Evolutionary conservation across 2,113 vertebrate genomes (phyloP).

Genomic region (Pterocles gutturalis): DNA sequence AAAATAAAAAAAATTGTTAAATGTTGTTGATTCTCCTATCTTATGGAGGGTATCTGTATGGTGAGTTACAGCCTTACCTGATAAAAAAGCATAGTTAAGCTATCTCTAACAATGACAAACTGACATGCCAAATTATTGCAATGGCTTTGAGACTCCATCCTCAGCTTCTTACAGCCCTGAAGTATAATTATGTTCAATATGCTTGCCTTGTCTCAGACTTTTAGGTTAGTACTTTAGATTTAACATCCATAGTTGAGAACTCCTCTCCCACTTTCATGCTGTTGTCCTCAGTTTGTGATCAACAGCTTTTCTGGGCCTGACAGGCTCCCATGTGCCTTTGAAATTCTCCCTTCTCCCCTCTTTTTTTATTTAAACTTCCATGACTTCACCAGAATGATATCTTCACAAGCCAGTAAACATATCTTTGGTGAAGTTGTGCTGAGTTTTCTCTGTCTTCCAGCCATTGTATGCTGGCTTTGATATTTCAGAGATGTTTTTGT

Average conservation of each 20-base stretch:
- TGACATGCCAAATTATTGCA: neutral
- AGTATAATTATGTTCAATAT: constrained; percentile 21
- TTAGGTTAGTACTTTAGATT: neutral
- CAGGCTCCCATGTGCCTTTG: neutral
- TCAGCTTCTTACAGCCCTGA: neutral
- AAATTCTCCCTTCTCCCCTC: neutral
- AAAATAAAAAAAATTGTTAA: neutral
- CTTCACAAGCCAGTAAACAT: neutral
- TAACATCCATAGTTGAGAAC: neutral
- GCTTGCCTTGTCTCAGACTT: neutral
- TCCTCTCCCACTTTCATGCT: constrained; percentile 12
- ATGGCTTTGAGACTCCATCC: neutral
- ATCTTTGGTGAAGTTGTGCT: neutral
- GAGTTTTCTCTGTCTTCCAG: neutral
- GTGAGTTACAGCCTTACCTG: neutral
- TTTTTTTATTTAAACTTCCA: neutral
- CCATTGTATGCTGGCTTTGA: neutral
- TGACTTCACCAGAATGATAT: neutral
- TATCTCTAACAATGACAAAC: neutral
- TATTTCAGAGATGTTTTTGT: neutral
- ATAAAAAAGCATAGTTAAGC: neutral
- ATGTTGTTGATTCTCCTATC: neutral
- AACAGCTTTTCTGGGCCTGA: neutral
- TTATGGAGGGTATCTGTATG: neutral
- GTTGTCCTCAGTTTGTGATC: neutral